Conservation (phyloP, 2,113 vertebrate species). For the Aplodontia rufa region DNA sequence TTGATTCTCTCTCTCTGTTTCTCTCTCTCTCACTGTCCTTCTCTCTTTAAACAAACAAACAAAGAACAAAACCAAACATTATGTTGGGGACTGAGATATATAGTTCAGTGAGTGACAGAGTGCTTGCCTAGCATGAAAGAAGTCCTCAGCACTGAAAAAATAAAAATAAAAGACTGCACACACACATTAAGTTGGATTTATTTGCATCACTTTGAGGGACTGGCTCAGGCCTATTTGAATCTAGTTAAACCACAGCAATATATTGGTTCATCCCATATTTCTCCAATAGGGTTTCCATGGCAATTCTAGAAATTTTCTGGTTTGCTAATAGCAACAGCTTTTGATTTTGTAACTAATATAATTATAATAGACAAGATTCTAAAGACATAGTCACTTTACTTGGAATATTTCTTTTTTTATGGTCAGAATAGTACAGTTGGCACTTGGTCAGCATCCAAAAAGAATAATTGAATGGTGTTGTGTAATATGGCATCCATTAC, state of each 20-base stretch:
- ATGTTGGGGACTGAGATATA: not conserved
- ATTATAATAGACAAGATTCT: conserved; percentile 1
- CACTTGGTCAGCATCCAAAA: not conserved
- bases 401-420: not conserved
- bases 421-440: not conserved
- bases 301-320: not conserved
- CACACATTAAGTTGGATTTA: not conserved
- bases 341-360: conserved; percentile 24
- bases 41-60: too few relatives aligned
- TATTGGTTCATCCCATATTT: not conserved
- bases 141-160: not conserved
- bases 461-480: not conserved
- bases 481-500: not conserved
- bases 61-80: too few relatives aligned
- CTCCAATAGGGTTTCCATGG: not conserved
- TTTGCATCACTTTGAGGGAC: not conserved
- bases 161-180: not conserved
- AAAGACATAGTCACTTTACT: not conserved
- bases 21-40: too few relatives aligned
- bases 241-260: not conserved
- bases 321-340: not conserved
- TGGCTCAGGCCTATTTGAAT: not conserved
- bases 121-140: not conserved
- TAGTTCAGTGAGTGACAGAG: not conserved
- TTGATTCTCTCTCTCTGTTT: too few relatives aligned